Base-by-base conservation (phyloP, 2,888 invertebrate species). In the Drosophila kambysellisi region DNA sequence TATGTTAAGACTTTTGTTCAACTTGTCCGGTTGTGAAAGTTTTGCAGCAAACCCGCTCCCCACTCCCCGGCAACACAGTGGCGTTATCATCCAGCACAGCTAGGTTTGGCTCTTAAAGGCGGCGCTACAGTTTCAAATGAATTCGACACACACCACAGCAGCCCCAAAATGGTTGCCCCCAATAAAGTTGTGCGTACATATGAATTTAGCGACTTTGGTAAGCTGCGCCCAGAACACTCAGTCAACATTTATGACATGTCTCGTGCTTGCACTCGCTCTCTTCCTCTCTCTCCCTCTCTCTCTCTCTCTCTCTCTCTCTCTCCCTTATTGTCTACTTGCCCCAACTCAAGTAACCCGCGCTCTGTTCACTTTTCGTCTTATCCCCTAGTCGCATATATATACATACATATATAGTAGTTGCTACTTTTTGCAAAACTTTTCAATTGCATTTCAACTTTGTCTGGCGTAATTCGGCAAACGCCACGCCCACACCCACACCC, bases 1-100 rank as follows among this genome's bases (percentile, higher is more conserved):
- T 86, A 88, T 86, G 90, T 76, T 88, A 83, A 90, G 85, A 86
- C 89, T 90, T 90, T 90, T 86, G 87, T 83, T 86, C 83, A 90
- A 90, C 90, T 86, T 90, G 86, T 83, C 77, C 89, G 80, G 70
- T 68, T 79, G 74, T 50, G 59, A 82, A 85, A 81, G 46, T 84
- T 83, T 76, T 46, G 20, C 33, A n/a, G 46, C 56, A 48, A 33
- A 25, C 48, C 25, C 9, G 12, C 32, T 1, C 17, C 51, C n/a
- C 37, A 25, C 35, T 37, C 43, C 8, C 30, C 39, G 29, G 12
- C 30, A 17, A 32, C 29, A 43, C 37, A 60, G 39, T 69, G 63
- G 12, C 69, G 60, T 70, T 74, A 70, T 76, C 76, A 66, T 52
- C 70, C 56, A 56, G 50, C 58, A 39, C 59, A 65, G 61, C n/a